Percentiles rank a stretch among this genome's conserved stretches.
Conservation (phyloP, 2,113 vertebrate species). For the Neopipo cinnamomea region DNA sequence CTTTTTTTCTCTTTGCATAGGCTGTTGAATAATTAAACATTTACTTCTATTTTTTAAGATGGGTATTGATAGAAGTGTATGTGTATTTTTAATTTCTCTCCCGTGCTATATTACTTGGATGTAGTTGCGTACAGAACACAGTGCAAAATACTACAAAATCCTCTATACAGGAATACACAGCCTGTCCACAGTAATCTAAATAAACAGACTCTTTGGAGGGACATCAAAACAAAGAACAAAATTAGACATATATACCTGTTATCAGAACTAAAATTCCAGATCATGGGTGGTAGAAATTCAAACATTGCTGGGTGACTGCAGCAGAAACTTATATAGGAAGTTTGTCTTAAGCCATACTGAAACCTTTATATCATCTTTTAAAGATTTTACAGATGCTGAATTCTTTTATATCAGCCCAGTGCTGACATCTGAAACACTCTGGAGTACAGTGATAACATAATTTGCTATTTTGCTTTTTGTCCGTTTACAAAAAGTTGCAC, state of each 20-base stretch:
- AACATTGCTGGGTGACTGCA: neutral
- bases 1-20: neutral
- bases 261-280: neutral
- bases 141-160: neutral
- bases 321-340: neutral
- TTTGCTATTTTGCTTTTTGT: neutral
- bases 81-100: neutral
- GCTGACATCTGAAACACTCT: neutral
- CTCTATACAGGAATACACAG: neutral
- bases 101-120: neutral
- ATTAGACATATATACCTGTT: neutral
- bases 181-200: neutral
- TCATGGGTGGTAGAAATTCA: neutral
- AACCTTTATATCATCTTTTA: neutral
- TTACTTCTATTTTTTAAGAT: neutral
- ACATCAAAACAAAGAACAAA: neutral
- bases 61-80: neutral
- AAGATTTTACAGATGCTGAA: neutral
- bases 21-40: neutral
- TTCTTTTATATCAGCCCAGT: neutral
- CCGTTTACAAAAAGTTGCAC: constrained; percentile 22
- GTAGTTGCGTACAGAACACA: neutral
- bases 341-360: neutral
- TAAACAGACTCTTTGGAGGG: neutral
- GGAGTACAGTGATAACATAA: neutral